phyloP scores from a whole-genome alignment of 2,113 vertebrate species.

The Lutjanus erythropterus region DNA sequence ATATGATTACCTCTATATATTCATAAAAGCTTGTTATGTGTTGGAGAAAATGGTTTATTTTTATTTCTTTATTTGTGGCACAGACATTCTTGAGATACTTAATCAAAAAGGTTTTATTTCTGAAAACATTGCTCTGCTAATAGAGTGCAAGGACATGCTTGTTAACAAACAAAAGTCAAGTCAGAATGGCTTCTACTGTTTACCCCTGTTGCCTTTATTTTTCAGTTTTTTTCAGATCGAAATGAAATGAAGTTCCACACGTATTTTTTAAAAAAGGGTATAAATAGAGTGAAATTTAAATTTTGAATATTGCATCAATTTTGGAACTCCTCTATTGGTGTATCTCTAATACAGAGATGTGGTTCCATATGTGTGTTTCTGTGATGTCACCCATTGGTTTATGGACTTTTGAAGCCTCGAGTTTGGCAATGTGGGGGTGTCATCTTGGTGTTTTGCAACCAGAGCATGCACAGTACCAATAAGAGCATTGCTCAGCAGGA shows the following conservation, averaged over 20 bases:
- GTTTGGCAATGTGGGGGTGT: no score
- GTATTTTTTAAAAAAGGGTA: background rate
- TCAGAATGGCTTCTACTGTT: background rate
- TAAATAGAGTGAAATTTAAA: no score
- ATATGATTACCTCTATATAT: background rate
- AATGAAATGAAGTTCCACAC: background rate
- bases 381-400: no score
- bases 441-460: no score
- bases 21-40: background rate
- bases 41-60: background rate
- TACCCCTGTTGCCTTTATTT: background rate
- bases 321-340: background rate
- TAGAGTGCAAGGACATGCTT: background rate
- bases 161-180: background rate
- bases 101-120: background rate
- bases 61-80: background rate
- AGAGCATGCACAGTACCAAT: no score
- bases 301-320: background rate
- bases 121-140: background rate
- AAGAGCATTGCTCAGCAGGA: no score
- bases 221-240: background rate
- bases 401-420: no score
- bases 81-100: background rate
- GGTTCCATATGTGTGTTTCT: background rate
- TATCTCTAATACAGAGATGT: background rate